A percentile compares a stretch with the other conserved stretches of the same genome.
These are phyloP conservation scores for Xyrichtys novacula DNA, from an alignment of 2,797 vertebrate species.

Conservation along the genomic window DNA sequence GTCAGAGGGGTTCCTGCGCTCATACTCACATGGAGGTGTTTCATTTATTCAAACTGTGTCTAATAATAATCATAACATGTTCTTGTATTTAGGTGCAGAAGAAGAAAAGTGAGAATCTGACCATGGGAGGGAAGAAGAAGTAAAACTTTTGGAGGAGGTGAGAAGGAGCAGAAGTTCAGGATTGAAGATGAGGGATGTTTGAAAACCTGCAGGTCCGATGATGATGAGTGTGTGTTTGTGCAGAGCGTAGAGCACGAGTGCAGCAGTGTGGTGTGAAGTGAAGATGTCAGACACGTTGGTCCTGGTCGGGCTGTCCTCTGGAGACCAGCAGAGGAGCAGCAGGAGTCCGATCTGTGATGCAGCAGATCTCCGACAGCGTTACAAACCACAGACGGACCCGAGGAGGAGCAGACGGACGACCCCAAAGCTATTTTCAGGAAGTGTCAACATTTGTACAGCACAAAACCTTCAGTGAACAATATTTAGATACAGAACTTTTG, in stretches of 20 bases:
- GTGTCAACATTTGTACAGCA: conserved; percentile 61
- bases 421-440: conserved; percentile 71
- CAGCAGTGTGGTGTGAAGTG: conserved; percentile 12
- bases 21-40: background rate
- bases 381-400: conserved; percentile 21
- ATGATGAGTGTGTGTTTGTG: conserved; percentile 22
- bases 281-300: conserved; percentile 5
- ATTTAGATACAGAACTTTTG: conserved; percentile 49
- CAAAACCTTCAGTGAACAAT: conserved; percentile 53
- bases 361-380: conserved; percentile 12
- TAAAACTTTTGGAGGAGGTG: conserved; percentile 50
- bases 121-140: conserved; percentile 74
- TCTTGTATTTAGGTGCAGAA: conserved; percentile 82
- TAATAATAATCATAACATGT: background rate
- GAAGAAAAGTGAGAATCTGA: conserved; percentile 85
- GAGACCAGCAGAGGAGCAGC: background rate
- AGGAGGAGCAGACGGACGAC: conserved; percentile 43
- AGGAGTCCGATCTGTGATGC: conserved; percentile 1
- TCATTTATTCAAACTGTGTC: background rate
- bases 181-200: too few relatives aligned
- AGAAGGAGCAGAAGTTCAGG: background rate
- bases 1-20: conserved; percentile 64
- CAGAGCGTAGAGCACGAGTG: conserved; percentile 39
- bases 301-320: background rate
- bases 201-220: too few relatives aligned